Evolutionary conservation across 2,797 vertebrate species (phyloP), one percentile per base, ranked within the genome.

Genomic region (Podarcis siculus): DNA sequence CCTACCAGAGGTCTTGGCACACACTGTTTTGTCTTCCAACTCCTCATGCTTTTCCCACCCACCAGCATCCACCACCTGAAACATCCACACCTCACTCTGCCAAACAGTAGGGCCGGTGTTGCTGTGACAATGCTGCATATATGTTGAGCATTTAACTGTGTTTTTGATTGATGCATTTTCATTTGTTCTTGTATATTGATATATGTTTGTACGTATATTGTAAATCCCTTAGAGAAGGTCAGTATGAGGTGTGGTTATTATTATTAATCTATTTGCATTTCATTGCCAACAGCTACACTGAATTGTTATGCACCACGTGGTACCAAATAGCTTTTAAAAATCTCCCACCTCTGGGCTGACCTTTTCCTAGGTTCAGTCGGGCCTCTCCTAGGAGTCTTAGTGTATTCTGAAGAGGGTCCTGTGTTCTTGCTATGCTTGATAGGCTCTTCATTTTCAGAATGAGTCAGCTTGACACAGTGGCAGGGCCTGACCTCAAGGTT

Each of bases 381-480:
- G 17, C 35, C 9, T 84, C 49, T 79, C 35, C 30, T 66, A 0
- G 75, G 30, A 86, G 90, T 37, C 83, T 86, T 42, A 8, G n/a
- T 58, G 13, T 45, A 61, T 45, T 49, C 89, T 89, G 87, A 90
- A 93, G 92, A 91, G 81, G 90, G 72, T 13, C 19, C 15, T 42
- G 78, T 5, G 27, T 88, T 93, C 83, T 87, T 73, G 66, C 37
- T 71, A 80, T 67, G 30, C 90, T 95, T 86, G 89, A 82, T 90
- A 87, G 88, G 88, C 79, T 92, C 87, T 89, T 83, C 4, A 58
- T 89, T 93, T 90, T 82, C 92, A 89, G 89, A 90, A 73, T 90
- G 92, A 94, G 91, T 94, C 93, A 93, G 92, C 89, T 85, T 90
- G 90, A 93, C 86, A 93, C 83, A 79, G 73, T 82, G 88, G 83